Evolutionary conservation across 2,888 invertebrate genomes (phyloP), one percentile per base, ranked within the genome.

Genomic region (Beris chalybata): DNA sequence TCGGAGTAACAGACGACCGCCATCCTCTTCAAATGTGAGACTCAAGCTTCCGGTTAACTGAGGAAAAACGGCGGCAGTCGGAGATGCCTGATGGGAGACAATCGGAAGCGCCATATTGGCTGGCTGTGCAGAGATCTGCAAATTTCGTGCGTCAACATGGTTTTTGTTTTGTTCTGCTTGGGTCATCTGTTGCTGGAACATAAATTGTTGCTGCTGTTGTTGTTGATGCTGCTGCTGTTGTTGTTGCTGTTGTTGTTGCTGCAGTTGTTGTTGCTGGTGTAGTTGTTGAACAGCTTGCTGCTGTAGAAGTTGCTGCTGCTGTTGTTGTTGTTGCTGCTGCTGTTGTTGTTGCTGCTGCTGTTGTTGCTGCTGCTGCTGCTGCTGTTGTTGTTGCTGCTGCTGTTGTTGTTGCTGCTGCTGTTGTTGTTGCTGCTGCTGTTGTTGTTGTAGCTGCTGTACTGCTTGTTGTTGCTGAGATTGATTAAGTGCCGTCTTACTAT

Each of bases 1-100:
- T 53, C 88, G 87, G 59, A 89, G 76, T 50, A 89, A 83, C 53
- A 89, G 80, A 30, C 87, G 81, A 45, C 78, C 89, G 7, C 89
- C 89, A 72, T 89, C 88, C 75, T 89, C 89, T 1, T 87, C 86
- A 56, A 89, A 82, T 0, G 89, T 86, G 65, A 89, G 78, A 67
- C 87, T 85, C 66, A 89, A 81, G 64, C 87, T 87, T 1, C 87
- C 87, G 29, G 85, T 85, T 6, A 87, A 77, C 72, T 86, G 87
- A 2, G 83, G 81, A 57, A 83, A 81, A 47, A 84, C 70, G 1
- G 78, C 70, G 30, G 79, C 77, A 1, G 79, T 76, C 13, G 55
- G 13, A 12, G 61, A 22, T 32, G 50, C 50, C 15, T 61, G 61
- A 13, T 61, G 61, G 22, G 61, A 22, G n/a, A 61, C n/a, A 3